A percentile compares a stretch with the other conserved stretches of the same genome.
phyloP scores from a whole-genome alignment of 2,888 invertebrate species.

The Aphidoletes aphidimyza region DNA sequence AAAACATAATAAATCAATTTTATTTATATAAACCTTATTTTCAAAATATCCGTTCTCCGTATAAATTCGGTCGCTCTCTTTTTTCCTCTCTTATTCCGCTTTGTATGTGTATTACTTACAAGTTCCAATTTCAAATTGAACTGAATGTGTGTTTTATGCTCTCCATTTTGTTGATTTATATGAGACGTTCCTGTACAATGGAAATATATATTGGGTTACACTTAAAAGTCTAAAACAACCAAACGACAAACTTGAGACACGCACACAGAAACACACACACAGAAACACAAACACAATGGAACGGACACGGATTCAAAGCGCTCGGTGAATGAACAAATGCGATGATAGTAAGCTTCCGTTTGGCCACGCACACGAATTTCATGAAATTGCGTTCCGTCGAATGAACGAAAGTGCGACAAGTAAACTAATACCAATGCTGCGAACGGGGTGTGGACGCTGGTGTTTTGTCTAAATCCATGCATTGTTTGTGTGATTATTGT shows the following conservation, averaged over 20 bases:
- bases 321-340: no score
- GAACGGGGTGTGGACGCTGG: neutral
- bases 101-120: conserved; percentile 9
- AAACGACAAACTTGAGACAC: neutral
- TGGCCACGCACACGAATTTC: neutral
- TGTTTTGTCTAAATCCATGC: neutral
- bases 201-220: conserved; percentile 51
- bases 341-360: conserved; percentile 17
- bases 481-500: neutral
- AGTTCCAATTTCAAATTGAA: conserved; percentile 51
- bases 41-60: conserved; percentile 31
- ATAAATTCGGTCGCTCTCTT: neutral
- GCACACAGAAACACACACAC: neutral
- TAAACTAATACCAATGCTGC: neutral
- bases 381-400: no score
- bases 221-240: conserved; percentile 42
- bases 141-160: conserved; percentile 34
- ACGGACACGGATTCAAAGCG: neutral
- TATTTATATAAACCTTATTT: conserved; percentile 49
- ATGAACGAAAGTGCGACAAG: neutral
- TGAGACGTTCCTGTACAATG: conserved; percentile 26
- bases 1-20: conserved; percentile 45
- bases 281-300: neutral
- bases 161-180: conserved; percentile 51
- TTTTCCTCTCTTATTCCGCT: no score